Evolutionary conservation across 2,797 vertebrate genomes (phyloP), one percentile per base, ranked within the genome.

Genomic region (Smutsia temminckii): DNA sequence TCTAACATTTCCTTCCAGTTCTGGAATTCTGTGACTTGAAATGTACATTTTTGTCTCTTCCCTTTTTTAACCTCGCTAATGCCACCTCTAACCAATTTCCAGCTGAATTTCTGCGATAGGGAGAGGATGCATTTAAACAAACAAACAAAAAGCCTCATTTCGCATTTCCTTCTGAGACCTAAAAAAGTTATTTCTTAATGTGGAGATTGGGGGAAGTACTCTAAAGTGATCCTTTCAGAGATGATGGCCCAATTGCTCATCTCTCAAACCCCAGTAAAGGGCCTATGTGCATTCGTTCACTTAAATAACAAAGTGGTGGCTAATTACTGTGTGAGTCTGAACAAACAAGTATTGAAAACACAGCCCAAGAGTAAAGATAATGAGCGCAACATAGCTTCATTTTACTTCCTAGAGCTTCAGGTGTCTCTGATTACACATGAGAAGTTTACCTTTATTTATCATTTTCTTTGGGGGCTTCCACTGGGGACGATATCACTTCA

Each of bases 381-480:
- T 85, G 29, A 92, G 42, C 8, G 3, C 14, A 84, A 71, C 34
- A 78, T 7, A 49, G 49, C 32, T 68, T 96, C 55, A 55, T 71
- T 87, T 34, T 37, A 21, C 69, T 95, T 95, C 27, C 32, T 32
- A 89, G 91, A 92, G 46, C 11, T 63, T 77, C 46, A 63, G 5
- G 57, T 79, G 63, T 63, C 34, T 94, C 57, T 71, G 69, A 84
- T 83, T 87, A 55, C 32, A 95, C 34, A 42, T 8, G 55, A 95
- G 69, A 86, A 86, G 29, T 86, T 96, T 91, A 86, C 37, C 18
- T 93, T 84, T 87, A 55, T 89, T 96, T 89, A 87, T 81, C 14
- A 66, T 84, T 88, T 93, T 87, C 37, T 94, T 95, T 95, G 85
- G 46, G 11, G 46, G 46, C 85, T 93, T 94, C 96, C 64, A 72